Conservation (phyloP, 2,888 invertebrate species). For the Drosophila anceps region DNA sequence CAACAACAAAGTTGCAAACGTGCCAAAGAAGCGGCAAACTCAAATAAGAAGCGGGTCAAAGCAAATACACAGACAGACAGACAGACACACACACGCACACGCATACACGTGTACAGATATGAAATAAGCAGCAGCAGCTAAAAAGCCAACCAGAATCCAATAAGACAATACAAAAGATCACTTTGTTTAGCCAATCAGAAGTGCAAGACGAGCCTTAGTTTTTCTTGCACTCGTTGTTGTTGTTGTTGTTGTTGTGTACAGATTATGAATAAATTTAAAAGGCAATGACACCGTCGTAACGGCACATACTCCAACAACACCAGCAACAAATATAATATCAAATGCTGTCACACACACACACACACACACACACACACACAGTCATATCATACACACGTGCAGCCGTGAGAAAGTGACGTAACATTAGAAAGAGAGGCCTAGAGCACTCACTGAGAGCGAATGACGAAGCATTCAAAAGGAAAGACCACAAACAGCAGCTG, state of each 20-base stretch:
- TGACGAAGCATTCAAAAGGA: conserved; percentile 34
- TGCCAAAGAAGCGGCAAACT: conserved; percentile 37
- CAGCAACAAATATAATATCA: conserved; percentile 29
- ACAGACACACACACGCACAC: not conserved
- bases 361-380: conserved; percentile 29
- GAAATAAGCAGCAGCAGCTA: conserved; percentile 8
- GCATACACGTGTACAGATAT: not conserved
- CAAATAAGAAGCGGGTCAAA: conserved; percentile 63
- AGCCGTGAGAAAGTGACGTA: conserved; percentile 81
- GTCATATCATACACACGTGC: conserved; percentile 68
- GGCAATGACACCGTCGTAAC: conserved; percentile 60
- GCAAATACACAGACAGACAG: conserved; percentile 16
- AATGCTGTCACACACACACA: conserved; percentile 25
- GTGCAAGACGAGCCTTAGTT: conserved; percentile 7
- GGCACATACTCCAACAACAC: conserved; percentile 35
- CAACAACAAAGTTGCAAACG: conserved; percentile 47
- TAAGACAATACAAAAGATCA: conserved; percentile 18
- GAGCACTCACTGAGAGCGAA: conserved; percentile 30
- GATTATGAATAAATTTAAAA: conserved; percentile 58
- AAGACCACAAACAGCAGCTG: conserved; percentile 29
- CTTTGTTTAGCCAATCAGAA: conserved; percentile 24
- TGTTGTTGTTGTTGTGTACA: conserved; percentile 9
- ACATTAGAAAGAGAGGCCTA: conserved; percentile 67
- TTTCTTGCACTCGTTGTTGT: conserved; percentile 11
- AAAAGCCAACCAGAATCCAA: conserved; percentile 22